Percentiles rank a stretch among this genome's conserved stretches.
Conservation (phyloP, 1,140 invertebrate genomes). For the Melanaphis sacchari region DNA sequence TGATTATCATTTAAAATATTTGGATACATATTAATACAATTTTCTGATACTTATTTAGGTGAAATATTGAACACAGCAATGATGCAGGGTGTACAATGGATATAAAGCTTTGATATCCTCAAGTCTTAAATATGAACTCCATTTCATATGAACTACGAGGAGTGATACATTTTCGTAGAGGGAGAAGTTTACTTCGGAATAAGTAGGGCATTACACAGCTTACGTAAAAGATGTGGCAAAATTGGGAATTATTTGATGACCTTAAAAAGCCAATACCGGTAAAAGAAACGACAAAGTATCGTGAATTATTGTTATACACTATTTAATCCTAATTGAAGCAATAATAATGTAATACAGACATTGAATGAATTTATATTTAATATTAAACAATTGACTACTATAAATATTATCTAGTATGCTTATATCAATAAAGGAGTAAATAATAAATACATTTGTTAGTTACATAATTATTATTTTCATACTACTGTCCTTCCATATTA, state of each 20-base stretch:
- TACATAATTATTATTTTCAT: too few species aligned
- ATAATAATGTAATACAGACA: neutral
- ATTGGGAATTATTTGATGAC: constrained; percentile 1
- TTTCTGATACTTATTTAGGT: neutral
- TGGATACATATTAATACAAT: neutral
- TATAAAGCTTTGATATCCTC: neutral
- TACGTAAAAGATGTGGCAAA: neutral
- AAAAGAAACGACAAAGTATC: neutral
- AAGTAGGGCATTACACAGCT: neutral
- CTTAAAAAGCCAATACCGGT: neutral
- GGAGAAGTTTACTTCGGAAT: neutral
- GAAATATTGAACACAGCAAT: constrained; percentile 4
- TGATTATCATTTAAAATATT: neutral
- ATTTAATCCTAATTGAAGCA: neutral
- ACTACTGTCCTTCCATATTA: too few species aligned
- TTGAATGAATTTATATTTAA: too few species aligned
- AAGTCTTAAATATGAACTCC: neutral
- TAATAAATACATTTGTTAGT: too few species aligned
- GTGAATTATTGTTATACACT: neutral
- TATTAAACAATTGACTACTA: too few species aligned
- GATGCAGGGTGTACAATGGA: neutral
- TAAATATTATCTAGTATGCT: too few species aligned
- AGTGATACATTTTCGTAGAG: neutral
- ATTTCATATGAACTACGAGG: neutral
- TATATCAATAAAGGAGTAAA: too few species aligned